Evolutionary conservation across 2,113 vertebrate genomes (phyloP).

Genomic region (Egretta garzetta): DNA sequence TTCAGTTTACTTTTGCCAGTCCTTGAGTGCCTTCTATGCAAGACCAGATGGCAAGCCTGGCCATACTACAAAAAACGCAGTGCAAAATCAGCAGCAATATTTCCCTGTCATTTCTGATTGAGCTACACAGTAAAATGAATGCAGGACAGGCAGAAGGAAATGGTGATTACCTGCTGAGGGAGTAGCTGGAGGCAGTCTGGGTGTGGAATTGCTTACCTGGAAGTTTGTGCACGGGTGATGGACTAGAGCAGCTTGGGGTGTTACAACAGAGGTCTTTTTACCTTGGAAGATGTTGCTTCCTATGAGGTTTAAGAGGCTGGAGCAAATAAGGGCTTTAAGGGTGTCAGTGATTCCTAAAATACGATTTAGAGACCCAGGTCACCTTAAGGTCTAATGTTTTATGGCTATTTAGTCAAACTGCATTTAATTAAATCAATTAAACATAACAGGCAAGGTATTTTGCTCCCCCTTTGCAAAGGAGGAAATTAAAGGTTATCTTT

Average conservation of each 20-base stretch:
- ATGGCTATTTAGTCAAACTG: neutral
- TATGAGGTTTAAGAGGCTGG: neutral
- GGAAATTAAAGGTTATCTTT: neutral
- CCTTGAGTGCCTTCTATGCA: neutral
- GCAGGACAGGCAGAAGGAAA: neutral
- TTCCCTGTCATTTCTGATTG: neutral
- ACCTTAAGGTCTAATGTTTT: neutral
- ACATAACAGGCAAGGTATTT: neutral
- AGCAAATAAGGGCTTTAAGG: neutral
- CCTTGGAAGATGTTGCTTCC: neutral
- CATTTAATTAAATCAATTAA: neutral
- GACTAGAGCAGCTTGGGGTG: neutral
- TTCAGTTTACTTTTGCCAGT: neutral
- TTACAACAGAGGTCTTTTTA: neutral
- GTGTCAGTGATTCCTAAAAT: neutral
- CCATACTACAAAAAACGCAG: neutral
- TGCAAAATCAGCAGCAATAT: neutral
- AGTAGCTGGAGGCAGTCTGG: neutral
- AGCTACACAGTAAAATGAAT: neutral
- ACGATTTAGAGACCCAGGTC: neutral
- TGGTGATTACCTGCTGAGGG: neutral
- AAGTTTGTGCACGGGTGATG: neutral
- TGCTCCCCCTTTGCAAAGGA: neutral
- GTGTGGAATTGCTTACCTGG: neutral
- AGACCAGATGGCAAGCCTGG: neutral